A percentile compares a stretch with the other conserved stretches of the same genome.
Conservation (phyloP, 2,797 vertebrate species). For the Euthynnus affinis region DNA sequence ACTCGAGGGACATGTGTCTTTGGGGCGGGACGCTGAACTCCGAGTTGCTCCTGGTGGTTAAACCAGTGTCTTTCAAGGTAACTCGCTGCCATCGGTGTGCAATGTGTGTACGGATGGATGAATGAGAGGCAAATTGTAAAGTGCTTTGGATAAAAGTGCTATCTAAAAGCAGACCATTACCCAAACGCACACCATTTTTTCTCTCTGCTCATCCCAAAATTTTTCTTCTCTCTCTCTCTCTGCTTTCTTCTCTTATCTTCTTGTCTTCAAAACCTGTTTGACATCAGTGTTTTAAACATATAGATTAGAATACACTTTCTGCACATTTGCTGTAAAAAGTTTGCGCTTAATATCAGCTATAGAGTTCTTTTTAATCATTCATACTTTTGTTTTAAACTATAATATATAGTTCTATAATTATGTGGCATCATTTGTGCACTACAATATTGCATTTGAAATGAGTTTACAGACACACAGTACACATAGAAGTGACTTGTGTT, state of each 20-base stretch:
- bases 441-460: slow-evolving; percentile 18
- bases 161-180: not conserved
- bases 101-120: not conserved
- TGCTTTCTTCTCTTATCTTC: slow-evolving; percentile 2
- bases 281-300: not conserved
- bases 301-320: not conserved
- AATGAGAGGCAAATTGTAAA: not conserved
- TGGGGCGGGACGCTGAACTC: not conserved
- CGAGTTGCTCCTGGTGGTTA: not conserved
- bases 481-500: slow-evolving; percentile 17
- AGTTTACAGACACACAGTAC: not conserved
- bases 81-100: not conserved
- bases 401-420: too few species aligned
- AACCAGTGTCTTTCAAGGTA: not conserved
- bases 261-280: not conserved
- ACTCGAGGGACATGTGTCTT: not conserved
- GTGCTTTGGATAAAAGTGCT: not conserved
- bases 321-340: not conserved
- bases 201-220: not conserved
- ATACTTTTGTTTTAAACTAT: not conserved
- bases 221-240: not conserved
- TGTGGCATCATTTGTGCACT: not conserved
- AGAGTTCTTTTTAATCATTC: not conserved
- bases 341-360: not conserved
- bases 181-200: not conserved